These are phyloP conservation scores for Trichopoda pennipes DNA, from an alignment of 2,888 invertebrate genomes.

Conservation along the genomic window DNA sequence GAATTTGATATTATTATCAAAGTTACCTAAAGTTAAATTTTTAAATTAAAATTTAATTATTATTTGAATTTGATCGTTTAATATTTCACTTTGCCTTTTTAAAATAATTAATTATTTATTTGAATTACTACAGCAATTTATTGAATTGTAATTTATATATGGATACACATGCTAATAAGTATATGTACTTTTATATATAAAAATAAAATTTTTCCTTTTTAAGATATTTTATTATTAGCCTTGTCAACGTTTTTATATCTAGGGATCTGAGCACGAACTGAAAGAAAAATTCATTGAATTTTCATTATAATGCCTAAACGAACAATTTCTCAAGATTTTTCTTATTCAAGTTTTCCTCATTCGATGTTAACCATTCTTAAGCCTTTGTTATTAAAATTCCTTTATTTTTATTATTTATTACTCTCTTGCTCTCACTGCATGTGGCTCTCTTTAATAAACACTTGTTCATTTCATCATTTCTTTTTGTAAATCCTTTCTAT, in stretches of 20 bases:
- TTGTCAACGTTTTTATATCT: slow-evolving; percentile 65
- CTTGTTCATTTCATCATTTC: slow-evolving; percentile 47
- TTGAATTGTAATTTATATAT: not conserved
- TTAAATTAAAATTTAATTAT: too few relatives aligned
- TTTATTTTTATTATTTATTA: slow-evolving; percentile 3
- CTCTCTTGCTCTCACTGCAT: slow-evolving; percentile 22
- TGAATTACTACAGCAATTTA: too few relatives aligned
- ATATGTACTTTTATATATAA: not conserved
- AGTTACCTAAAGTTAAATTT: too few relatives aligned
- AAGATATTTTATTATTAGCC: slow-evolving; percentile 34
- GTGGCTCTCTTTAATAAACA: slow-evolving; percentile 51
- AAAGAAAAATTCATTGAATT: slow-evolving; percentile 63
- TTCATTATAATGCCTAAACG: slow-evolving; percentile 45
- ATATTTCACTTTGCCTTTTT: not conserved
- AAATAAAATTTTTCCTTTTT: slow-evolving; percentile 13
- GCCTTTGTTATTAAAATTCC: slow-evolving; percentile 24
- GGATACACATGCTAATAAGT: slow-evolving; percentile 36
- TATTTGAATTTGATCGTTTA: too few relatives aligned
- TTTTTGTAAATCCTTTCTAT: not conserved
- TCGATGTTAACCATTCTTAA: slow-evolving; percentile 53
- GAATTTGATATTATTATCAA: too few relatives aligned
- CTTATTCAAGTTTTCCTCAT: slow-evolving; percentile 43
- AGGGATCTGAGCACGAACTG: slow-evolving; percentile 71
- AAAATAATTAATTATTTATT: not conserved
- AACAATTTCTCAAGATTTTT: slow-evolving; percentile 49